Conservation (phyloP, 2,113 vertebrate genomes). For the Lagopus muta region DNA sequence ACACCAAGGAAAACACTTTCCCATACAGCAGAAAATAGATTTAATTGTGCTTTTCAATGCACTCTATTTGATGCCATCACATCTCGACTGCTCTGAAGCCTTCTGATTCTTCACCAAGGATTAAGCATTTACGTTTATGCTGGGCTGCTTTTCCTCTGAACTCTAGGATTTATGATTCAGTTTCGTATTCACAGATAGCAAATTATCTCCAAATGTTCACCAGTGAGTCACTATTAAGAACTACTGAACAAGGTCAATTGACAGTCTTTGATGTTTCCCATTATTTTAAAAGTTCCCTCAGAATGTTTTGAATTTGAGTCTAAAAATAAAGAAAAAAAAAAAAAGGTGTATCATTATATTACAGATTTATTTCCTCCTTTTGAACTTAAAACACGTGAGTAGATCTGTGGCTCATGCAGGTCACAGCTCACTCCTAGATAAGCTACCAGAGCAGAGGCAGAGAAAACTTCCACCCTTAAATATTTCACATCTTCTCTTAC, state of each 20-base stretch:
- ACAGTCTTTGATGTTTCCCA: conserved; percentile 64
- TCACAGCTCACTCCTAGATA: conserved; percentile 42
- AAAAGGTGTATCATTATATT: conserved; percentile 65
- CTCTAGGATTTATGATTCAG: conserved; percentile 75
- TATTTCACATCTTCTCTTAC: conserved; percentile 1
- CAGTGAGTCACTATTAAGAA: conserved; percentile 71
- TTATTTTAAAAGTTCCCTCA: conserved; percentile 70
- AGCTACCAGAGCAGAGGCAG: conserved; percentile 27
- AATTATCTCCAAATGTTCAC: conserved; percentile 83
- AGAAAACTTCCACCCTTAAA: conserved; percentile 3
- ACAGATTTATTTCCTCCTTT: conserved; percentile 70
- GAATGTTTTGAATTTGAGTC: conserved; percentile 70
- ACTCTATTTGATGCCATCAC: conserved; percentile 39
- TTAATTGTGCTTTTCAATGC: conserved; percentile 31
- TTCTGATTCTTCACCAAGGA: conserved; percentile 53
- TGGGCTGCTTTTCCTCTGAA: conserved; percentile 64
- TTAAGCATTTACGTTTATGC: conserved; percentile 69
- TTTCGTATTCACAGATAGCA: conserved; percentile 77
- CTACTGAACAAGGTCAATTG: conserved; percentile 73
- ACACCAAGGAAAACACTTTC: conserved; percentile 10
- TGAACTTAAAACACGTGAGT: conserved; percentile 63
- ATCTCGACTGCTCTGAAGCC: conserved; percentile 49
- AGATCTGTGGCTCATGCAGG: conserved; percentile 65
- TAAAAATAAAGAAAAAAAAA: conserved; percentile 66
- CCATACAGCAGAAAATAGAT: neutral